Evolutionary conservation across 2,797 vertebrate genomes (phyloP), one percentile per base, ranked within the genome.

Genomic region (Diplodus sargus): DNA sequence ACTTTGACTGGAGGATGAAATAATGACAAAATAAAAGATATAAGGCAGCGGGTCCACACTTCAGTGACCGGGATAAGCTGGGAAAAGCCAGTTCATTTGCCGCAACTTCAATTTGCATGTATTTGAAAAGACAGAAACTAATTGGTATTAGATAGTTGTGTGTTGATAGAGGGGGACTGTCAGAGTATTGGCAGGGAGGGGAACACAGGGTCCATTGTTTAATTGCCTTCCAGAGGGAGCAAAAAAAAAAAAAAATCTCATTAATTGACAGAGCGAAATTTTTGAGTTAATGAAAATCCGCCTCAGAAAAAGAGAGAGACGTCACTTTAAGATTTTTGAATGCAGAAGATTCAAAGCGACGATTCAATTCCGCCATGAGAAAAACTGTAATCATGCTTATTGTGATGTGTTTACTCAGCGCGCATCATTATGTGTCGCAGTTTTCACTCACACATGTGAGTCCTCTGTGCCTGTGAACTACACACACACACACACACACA

Each of bases 71-170:
- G 88, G 88, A 90, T 91, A 87, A 91, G 89, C 89, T 80, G 87
- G 65, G 39, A 39, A 75, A 86, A 90, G 87, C 59, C 63, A 77
- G 81, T 91, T 93, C 87, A 93, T 93, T 93, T 92, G 85, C 88
- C 70, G 73, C 88, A 89, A 91, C 81, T 90, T 90, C 89, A 89
- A 93, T 93, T 91, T 91, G 90, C 90, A 91, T 91, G 84, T 64
- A 81, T 93, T 90, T 92, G 76, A 92, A 92, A 91, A 90, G 89
- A 90, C 86, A 82, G 86, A 84, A 83, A 88, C 87, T 93, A 94
- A 94, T 94, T 94, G 90, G 83, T 84, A 86, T 85, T 85, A 85
- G 91, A 93, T 92, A 86, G 86, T 85, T 87, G 78, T 52, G 84
- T 84, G 83, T 87, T 86, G 85, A 91, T 91, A 84, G 82, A 85